Percentiles rank a stretch among this genome's conserved stretches.
Conservation (phyloP, 2,888 invertebrate species). For the Hypomecis atomaria region DNA sequence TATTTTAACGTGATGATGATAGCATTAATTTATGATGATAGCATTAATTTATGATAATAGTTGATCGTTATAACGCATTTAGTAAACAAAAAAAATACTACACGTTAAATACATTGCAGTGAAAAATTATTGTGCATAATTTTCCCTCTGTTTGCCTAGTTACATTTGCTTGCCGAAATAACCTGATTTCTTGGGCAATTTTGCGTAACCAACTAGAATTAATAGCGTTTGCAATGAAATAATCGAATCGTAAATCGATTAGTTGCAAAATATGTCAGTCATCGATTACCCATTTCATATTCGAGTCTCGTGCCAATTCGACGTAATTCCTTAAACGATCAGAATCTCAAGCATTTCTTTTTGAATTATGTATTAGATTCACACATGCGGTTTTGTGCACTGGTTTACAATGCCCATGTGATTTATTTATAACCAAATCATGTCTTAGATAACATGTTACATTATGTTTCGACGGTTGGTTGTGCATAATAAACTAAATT, state of each 20-base stretch:
- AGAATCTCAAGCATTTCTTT: conserved; percentile 37
- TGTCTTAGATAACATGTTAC: conserved; percentile 18
- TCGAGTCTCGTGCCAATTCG: conserved; percentile 24
- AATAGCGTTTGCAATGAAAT: neutral
- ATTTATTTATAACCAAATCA: conserved; percentile 31
- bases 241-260: conserved; percentile 6
- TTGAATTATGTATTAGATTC: conserved; percentile 40
- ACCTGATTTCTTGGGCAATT: neutral
- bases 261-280: conserved; percentile 37
- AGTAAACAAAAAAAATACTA: too few species aligned
- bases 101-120: too few species aligned
- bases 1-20: too few species aligned
- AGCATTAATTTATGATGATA: too few species aligned
- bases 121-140: too few species aligned
- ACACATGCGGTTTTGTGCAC: conserved; percentile 23
- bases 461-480: neutral
- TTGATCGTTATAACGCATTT: too few species aligned
- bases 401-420: conserved; percentile 26
- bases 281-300: conserved; percentile 26
- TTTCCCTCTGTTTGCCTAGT: too few species aligned
- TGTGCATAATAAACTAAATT: too few species aligned
- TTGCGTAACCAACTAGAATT: conserved; percentile 6
- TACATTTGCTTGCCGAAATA: neutral
- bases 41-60: too few species aligned
- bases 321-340: conserved; percentile 35